phyloP scores from a whole-genome alignment of 2,888 invertebrate genomes.

The Aphidoletes aphidimyza region DNA sequence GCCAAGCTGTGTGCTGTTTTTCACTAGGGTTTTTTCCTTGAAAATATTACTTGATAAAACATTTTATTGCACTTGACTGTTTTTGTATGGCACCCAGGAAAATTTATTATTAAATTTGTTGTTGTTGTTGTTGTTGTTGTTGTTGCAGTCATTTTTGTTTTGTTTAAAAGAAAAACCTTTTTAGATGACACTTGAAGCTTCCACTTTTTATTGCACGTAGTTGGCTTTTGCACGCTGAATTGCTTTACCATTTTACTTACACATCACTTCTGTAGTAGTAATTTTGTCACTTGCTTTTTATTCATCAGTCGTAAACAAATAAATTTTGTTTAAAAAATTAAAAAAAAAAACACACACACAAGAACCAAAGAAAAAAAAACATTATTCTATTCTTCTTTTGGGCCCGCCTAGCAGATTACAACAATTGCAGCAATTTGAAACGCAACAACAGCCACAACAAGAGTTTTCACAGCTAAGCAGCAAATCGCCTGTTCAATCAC shows the following conservation, averaged over 20 bases:
- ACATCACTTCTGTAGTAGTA: too few species aligned
- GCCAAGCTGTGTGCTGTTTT: not conserved
- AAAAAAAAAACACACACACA: not conserved
- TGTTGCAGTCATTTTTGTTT: too few species aligned
- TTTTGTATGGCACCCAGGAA: not conserved
- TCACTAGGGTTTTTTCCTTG: not conserved
- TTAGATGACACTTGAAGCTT: too few species aligned
- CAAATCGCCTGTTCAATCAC: slow-evolving; percentile 58
- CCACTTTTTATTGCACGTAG: not conserved
- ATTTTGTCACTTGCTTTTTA: too few species aligned
- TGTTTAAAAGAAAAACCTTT: too few species aligned
- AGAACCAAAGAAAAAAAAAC: not conserved
- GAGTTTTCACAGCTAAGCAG: slow-evolving; percentile 40
- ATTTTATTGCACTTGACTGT: not conserved
- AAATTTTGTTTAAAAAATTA: not conserved
- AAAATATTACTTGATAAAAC: not conserved
- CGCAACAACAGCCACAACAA: slow-evolving; percentile 57
- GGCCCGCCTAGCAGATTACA: slow-evolving; percentile 40
- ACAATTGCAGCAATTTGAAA: slow-evolving; percentile 55
- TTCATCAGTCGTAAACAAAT: too few species aligned
- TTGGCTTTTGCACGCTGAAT: not conserved
- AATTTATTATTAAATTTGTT: too few species aligned
- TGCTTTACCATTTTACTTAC: too few species aligned
- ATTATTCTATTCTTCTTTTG: not conserved
- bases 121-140: not conserved